Conservation (phyloP, 2,797 vertebrate species). For the Rhabdophis nuchalis region DNA sequence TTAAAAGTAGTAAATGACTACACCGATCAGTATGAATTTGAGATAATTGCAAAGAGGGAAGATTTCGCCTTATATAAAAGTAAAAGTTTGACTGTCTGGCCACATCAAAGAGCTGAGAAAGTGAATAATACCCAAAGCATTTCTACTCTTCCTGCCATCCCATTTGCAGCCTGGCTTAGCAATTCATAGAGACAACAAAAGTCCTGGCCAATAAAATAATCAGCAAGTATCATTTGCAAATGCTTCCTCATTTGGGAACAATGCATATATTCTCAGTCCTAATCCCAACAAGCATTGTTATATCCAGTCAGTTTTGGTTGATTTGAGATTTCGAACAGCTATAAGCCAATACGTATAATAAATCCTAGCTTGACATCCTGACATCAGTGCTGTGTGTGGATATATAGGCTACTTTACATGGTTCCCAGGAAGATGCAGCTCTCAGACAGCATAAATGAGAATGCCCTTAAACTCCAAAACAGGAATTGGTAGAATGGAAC, state of each 20-base stretch:
- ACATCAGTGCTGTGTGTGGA: not conserved
- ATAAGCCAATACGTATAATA: not conserved
- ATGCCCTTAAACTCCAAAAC: not conserved
- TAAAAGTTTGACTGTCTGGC: not conserved
- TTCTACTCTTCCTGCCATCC: not conserved
- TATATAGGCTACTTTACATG: not conserved
- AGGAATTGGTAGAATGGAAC: not conserved
- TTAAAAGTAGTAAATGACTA: not conserved
- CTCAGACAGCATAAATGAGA: not conserved
- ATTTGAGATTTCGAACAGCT: not conserved
- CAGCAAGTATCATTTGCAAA: not conserved
- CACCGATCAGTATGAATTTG: not conserved
- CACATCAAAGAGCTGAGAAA: not conserved
- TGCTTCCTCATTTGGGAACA: not conserved
- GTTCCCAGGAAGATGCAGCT: not conserved
- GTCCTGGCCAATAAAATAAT: not conserved
- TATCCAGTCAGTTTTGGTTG: not conserved
- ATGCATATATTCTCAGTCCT: not conserved
- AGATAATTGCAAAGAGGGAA: not conserved
- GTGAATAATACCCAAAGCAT: not conserved
- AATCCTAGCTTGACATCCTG: not conserved
- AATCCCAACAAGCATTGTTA: not conserved
- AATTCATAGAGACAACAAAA: not conserved
- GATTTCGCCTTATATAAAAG: not conserved
- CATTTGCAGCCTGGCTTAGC: not conserved